Percentiles rank a stretch among this genome's conserved stretches.
Conservation (phyloP, 2,113 vertebrate species). For the Hemicordylus capensis region DNA sequence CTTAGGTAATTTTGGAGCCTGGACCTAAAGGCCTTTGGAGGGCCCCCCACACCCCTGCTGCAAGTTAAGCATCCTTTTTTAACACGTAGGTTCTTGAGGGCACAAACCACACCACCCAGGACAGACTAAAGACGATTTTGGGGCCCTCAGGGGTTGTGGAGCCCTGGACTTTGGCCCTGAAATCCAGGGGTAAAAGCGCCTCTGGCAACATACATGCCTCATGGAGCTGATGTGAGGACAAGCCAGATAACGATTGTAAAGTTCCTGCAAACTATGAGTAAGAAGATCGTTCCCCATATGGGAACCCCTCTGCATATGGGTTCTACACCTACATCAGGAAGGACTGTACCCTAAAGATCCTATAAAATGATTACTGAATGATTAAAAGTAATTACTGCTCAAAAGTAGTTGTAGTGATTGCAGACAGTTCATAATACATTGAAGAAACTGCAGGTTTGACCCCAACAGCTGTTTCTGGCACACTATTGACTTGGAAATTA, state of each 20-base stretch:
- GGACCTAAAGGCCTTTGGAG: too few species aligned
- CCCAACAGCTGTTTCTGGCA: rapidly evolving
- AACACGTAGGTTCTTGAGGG: too few species aligned
- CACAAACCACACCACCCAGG: too few species aligned
- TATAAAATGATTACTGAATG: constrained; percentile 7
- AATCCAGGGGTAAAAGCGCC: too few species aligned
- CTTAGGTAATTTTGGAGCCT: too few species aligned
- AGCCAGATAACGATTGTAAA: not conserved
- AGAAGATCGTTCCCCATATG: not conserved
- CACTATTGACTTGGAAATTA: not conserved
- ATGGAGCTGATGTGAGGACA: not conserved
- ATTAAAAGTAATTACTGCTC: not conserved
- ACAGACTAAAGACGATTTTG: too few species aligned
- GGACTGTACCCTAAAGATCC: not conserved
- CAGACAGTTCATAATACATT: not conserved
- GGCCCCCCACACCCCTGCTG: too few species aligned
- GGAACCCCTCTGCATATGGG: not conserved
- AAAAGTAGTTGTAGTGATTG: not conserved
- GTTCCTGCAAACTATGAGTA: not conserved
- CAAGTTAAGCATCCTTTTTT: too few species aligned
- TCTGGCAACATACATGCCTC: too few species aligned
- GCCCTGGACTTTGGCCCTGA: too few species aligned
- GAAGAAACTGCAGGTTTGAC: not conserved
- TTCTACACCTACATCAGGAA: not conserved
- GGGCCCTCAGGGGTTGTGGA: too few species aligned